phyloP scores from a whole-genome alignment of 2,888 invertebrate genomes.

The Drosophila diplacantha region DNA sequence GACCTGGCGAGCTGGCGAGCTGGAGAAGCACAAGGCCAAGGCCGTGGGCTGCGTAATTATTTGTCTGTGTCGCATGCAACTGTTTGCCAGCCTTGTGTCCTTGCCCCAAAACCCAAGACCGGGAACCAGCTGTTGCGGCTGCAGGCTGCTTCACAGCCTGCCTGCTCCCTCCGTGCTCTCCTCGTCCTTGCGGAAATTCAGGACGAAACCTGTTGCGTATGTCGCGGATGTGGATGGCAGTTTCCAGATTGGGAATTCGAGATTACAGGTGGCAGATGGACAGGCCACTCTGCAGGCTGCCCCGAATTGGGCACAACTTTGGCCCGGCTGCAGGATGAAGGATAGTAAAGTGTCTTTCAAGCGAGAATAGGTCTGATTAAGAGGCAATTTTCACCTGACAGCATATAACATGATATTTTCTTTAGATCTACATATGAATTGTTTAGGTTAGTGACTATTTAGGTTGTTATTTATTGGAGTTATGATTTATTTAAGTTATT shows the following conservation, averaged over 20 bases:
- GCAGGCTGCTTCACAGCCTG: too few relatives aligned
- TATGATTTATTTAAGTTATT: too few relatives aligned
- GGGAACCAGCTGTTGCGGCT: constrained; percentile 6
- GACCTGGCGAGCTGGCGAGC: neutral
- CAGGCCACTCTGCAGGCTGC: neutral
- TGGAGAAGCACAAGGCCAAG: neutral
- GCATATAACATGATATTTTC: neutral
- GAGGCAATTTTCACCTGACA: neutral
- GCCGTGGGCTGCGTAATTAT: constrained; percentile 6
- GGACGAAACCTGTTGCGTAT: constrained; percentile 6
- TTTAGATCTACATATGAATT: neutral
- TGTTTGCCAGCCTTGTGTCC: neutral
- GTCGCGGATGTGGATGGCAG: neutral
- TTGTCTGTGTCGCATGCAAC: constrained; percentile 4
- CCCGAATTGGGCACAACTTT: too few relatives aligned
- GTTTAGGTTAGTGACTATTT: too few relatives aligned
- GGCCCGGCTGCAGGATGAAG: neutral
- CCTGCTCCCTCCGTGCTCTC: neutral
- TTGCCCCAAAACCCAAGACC: neutral
- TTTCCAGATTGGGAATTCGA: neutral
- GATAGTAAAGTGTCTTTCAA: neutral
- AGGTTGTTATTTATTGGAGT: too few relatives aligned
- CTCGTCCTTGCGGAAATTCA: constrained; percentile 1
- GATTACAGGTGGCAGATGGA: constrained; percentile 5
- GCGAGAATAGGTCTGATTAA: neutral